Evolutionary conservation across 2,888 invertebrate species (phyloP), one percentile per base, ranked within the genome.

Genomic region (Sepioteuthis lessoniana): DNA sequence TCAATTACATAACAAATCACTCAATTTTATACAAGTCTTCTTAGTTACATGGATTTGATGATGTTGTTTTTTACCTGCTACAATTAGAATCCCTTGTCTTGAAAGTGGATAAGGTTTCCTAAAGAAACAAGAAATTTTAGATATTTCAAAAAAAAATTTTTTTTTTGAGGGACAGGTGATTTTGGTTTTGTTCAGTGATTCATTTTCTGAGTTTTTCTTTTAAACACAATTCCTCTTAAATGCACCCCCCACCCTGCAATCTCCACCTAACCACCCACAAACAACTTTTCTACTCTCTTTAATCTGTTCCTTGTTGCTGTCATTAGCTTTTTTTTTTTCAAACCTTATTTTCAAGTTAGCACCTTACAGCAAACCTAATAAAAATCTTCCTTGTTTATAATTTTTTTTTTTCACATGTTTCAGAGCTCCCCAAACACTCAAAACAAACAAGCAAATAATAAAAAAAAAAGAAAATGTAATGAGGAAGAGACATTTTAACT

Each of bases 331-430:
- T 76, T 55, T 55, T 21, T 55, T 76, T 76, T 76, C 10, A 35
- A 76, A 76, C 16, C 76, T 76, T 76, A 76, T n/a, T 76, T 76
- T 35, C 35, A 76, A n/a, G n/a, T 76, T 76, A 35, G 76, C 76
- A 76, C 76, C 76, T 76, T 76, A 76, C n/a, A 76, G 76, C 76
- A 76, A 76, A 76, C 76, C 76, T n/a, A 76, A 76, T 76, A 76
- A 76, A 76, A 76, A n/a, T 76, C n/a, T 76, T 76, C 76, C 16
- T 76, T 35, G n/a, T 76, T n/a, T 76, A n/a, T 35, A 16, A n/a
- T 55, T 35, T 76, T 76, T 76, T 60, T 16, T 76, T 76, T 76
- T n/a, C n/a, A n/a, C n/a, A 76, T 76, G 76, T 76, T 76, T n/a
- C n/a, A 10, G n/a, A 3, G n/a, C 10, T 55, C 55, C 55, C n/a